These are phyloP conservation scores for Anoplopoma fimbria DNA, from an alignment of 2,113 vertebrate species.

Conservation along the genomic window DNA sequence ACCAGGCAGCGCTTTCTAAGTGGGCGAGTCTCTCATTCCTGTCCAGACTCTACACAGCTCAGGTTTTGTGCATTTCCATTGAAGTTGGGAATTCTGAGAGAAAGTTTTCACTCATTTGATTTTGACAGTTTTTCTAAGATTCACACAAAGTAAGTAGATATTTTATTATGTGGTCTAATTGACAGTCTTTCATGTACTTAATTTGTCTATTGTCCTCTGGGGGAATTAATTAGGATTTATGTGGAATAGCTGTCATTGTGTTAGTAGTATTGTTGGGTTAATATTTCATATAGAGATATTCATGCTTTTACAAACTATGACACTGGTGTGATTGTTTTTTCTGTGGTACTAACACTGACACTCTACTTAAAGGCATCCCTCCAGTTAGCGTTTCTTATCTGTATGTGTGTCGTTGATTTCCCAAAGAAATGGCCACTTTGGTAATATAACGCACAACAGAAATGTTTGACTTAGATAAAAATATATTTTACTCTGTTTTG, in stretches of 20 bases:
- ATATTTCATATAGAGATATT: neutral
- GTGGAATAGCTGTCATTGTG: neutral
- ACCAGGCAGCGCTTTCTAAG: slow-evolving; percentile 51
- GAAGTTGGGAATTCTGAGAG: slow-evolving; percentile 26
- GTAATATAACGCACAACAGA: neutral
- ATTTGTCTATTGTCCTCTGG: neutral
- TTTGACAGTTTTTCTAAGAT: slow-evolving; percentile 26
- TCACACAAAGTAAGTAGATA: slow-evolving; percentile 58
- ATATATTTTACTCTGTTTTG: neutral
- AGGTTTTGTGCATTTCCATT: slow-evolving; percentile 24
- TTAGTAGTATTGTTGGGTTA: neutral
- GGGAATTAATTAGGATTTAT: neutral
- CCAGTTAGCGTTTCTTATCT: neutral
- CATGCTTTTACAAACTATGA: neutral
- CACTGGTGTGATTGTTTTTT: neutral
- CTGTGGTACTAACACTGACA: neutral
- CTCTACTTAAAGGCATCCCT: neutral
- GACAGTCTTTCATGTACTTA: neutral
- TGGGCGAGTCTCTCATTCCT: slow-evolving; percentile 68
- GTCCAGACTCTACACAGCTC: slow-evolving; percentile 42
- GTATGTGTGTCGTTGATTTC: neutral
- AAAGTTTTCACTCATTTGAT: slow-evolving; percentile 26
- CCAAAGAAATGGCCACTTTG: neutral
- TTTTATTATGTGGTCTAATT: neutral
- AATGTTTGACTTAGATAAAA: neutral